Conservation (phyloP, 2,113 vertebrate genomes). For the Sinocyclocheilus maitianheensis region DNA sequence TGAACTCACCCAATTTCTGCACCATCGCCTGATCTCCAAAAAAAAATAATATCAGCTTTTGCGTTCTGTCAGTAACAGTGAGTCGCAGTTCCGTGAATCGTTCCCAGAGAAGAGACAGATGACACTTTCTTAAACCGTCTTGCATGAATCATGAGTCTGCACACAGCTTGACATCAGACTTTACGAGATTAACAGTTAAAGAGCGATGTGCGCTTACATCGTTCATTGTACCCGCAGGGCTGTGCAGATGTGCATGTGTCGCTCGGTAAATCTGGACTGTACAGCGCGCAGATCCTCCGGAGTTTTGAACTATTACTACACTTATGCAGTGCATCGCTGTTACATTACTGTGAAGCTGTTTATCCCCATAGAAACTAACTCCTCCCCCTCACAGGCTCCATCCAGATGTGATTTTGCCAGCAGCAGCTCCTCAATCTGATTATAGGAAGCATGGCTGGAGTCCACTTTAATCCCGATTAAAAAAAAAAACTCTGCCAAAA, state of each 20-base stretch:
- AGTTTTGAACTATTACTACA: constrained; percentile 2
- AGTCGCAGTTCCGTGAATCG: not conserved
- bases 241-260: not conserved
- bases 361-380: constrained; percentile 10
- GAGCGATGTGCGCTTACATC: not conserved
- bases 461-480: constrained; percentile 76
- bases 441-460: constrained; percentile 64
- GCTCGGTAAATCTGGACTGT: not conserved
- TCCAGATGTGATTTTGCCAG: constrained; percentile 74
- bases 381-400: constrained; percentile 45
- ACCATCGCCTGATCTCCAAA: constrained; percentile 1
- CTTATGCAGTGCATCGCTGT: not conserved
- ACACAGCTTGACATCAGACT: not conserved
- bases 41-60: not conserved
- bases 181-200: not conserved
- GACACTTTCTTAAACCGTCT: constrained; percentile 7
- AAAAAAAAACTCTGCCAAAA: constrained; percentile 52
- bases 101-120: not conserved
- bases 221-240: not conserved
- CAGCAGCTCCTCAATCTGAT: constrained; percentile 69
- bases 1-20: constrained; percentile 15
- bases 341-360: constrained; percentile 13
- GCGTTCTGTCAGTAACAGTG: not conserved
- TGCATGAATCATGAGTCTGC: constrained; percentile 16
- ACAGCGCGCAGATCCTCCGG: not conserved